Evolutionary conservation across 1,140 invertebrate species (phyloP).

Genomic region (Aleiodes sp.): DNA sequence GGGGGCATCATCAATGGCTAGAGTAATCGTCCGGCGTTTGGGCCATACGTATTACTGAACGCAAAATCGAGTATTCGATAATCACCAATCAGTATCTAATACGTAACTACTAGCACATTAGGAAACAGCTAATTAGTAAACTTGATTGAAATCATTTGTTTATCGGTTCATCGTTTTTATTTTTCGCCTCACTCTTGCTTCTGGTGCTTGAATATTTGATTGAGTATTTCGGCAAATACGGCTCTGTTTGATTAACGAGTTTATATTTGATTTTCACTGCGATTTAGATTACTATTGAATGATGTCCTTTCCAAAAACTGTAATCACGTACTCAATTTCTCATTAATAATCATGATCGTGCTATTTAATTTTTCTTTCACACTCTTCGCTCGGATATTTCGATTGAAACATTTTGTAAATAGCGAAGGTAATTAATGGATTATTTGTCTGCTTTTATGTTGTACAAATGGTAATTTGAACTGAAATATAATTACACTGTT

Average conservation of each 20-base stretch:
- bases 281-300: neutral
- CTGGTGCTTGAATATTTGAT: neutral
- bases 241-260: neutral
- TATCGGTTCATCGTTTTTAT: neutral
- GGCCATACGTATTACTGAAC: neutral
- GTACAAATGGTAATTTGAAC: too few species aligned
- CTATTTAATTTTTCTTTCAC: neutral
- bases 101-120: neutral
- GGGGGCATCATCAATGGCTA: conserved; percentile 14
- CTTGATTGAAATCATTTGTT: neutral
- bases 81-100: neutral
- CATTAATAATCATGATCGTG: neutral
- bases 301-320: neutral
- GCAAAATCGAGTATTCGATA: neutral
- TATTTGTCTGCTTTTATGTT: neutral
- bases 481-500: neutral
- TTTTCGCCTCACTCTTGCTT: neutral
- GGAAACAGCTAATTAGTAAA: neutral
- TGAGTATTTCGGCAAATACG: neutral
- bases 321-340: neutral
- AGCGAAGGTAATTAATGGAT: neutral
- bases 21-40: neutral
- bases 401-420: conserved; percentile 1
- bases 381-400: neutral
- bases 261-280: neutral